phyloP scores from a whole-genome alignment of 2,113 vertebrate species.

The Miniopterus natalensis region DNA sequence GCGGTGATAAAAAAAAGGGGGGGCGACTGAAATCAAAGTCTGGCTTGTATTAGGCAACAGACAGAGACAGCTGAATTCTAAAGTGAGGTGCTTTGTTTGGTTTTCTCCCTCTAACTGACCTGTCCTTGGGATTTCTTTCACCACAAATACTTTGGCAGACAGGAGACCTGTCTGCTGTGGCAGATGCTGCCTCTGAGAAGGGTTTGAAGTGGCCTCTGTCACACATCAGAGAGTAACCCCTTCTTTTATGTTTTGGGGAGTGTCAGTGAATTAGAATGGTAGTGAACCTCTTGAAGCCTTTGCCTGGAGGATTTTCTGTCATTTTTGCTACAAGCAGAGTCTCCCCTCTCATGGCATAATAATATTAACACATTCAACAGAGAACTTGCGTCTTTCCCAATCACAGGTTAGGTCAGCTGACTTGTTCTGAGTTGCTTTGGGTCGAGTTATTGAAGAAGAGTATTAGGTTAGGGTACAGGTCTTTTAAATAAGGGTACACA shows the following conservation, averaged over 20 bases:
- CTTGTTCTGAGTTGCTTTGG: neutral
- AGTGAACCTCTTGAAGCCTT: neutral
- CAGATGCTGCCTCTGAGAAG: neutral
- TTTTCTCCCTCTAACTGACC: neutral
- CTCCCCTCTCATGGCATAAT: neutral
- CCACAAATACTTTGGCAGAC: neutral
- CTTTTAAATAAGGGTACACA: neutral
- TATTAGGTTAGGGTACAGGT: neutral
- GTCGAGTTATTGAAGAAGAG: neutral
- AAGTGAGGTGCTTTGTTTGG: neutral
- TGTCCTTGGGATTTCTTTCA: neutral
- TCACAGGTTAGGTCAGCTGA: neutral
- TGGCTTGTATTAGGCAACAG: constrained; percentile 1
- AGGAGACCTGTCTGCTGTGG: neutral
- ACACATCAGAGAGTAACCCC: neutral
- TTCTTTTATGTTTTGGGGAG: neutral
- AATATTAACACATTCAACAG: neutral
- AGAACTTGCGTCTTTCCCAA: neutral
- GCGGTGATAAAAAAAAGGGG: neutral
- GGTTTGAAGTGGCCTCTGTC: neutral
- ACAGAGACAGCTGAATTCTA: neutral
- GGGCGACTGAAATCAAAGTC: neutral
- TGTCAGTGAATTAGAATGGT: neutral
- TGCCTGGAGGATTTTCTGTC: neutral
- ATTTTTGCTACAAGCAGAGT: neutral